phyloP scores from a whole-genome alignment of 1,140 invertebrate species.

The Neotoxoptera formosana region DNA sequence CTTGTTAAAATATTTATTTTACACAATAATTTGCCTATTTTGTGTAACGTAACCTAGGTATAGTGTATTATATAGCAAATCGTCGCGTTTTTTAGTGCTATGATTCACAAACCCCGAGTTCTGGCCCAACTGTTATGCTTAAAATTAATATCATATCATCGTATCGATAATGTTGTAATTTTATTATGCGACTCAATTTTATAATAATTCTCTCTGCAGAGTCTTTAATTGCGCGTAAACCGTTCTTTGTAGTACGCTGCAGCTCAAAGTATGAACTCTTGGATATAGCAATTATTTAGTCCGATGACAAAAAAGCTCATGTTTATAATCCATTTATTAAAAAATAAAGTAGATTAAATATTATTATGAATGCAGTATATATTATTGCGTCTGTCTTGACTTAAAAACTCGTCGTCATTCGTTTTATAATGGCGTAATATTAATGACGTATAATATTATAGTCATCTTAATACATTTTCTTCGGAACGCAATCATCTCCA shows the following conservation, averaged over 20 bases:
- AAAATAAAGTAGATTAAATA: neutral
- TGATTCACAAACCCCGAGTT: no score
- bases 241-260: neutral
- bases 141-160: neutral
- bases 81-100: no score
- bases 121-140: neutral
- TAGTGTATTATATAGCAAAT: no score
- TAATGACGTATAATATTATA: neutral
- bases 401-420: neutral
- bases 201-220: neutral
- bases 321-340: neutral
- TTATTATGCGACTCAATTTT: neutral
- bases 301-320: neutral
- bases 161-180: neutral
- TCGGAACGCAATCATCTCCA: neutral
- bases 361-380: neutral
- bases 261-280: neutral
- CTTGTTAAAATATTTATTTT: no score
- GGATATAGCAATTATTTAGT: neutral
- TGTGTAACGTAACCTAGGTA: no score
- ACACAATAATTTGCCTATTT: no score
- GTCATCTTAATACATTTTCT: neutral
- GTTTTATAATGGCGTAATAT: neutral
- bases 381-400: neutral
- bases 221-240: neutral